Conservation (phyloP, 2,888 invertebrate genomes). For the Archips crataeganus region DNA sequence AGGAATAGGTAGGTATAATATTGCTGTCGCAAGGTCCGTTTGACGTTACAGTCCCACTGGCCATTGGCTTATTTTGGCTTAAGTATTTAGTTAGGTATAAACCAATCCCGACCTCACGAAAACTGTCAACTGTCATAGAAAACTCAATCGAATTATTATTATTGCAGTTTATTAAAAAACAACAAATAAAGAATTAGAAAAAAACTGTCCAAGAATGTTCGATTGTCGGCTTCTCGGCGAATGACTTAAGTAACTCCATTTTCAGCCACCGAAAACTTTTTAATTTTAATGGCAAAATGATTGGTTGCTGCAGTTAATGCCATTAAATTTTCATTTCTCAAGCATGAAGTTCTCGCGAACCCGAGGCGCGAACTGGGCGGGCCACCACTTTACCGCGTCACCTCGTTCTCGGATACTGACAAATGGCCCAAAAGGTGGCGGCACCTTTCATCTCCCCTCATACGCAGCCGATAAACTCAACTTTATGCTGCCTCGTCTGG, state of each 20-base stretch:
- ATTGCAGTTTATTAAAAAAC: no score
- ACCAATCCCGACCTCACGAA: no score
- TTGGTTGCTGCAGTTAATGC: slow-evolving; percentile 73
- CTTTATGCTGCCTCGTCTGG: slow-evolving; percentile 52
- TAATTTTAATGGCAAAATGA: slow-evolving; percentile 78
- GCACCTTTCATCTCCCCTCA: slow-evolving; percentile 79
- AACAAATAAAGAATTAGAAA: no score
- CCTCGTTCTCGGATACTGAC: slow-evolving; percentile 82
- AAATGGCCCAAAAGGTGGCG: slow-evolving; percentile 71
- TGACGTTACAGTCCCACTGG: no score
- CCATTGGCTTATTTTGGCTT: no score
- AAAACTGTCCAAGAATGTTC: no score
- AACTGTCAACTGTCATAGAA: no score
- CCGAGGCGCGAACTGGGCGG: slow-evolving; percentile 81
- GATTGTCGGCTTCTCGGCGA: neutral
- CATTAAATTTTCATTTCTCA: slow-evolving; percentile 77
- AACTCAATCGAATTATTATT: no score
- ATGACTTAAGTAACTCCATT: slow-evolving; percentile 30
- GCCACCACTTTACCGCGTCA: slow-evolving; percentile 72
- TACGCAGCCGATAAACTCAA: slow-evolving; percentile 54
- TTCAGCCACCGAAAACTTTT: slow-evolving; percentile 59
- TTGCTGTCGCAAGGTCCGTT: no score
- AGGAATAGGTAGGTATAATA: no score
- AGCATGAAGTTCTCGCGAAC: slow-evolving; percentile 56
- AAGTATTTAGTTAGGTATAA: no score